Percentiles rank a stretch among this genome's conserved stretches.
Evolutionary conservation across 2,888 invertebrate species (phyloP).

Genomic region (Ichneumon xanthorius): DNA sequence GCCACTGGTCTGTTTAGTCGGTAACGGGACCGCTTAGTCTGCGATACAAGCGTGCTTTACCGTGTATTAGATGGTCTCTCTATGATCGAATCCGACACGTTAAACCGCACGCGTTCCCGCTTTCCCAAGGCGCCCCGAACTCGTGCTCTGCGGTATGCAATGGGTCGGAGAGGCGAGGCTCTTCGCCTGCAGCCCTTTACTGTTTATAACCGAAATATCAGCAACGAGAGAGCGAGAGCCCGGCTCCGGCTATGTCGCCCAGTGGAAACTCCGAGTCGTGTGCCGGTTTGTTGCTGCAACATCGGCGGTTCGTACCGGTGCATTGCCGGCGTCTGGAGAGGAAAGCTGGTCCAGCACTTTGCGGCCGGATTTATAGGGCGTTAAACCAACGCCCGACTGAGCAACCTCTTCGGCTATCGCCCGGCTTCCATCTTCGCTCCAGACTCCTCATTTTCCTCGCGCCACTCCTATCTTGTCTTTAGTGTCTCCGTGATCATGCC

Average conservation of each 20-base stretch:
- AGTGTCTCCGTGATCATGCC: neutral
- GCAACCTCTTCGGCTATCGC: constrained; percentile 71
- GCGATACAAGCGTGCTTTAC: neutral
- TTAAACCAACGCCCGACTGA: constrained; percentile 77
- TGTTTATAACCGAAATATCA: constrained; percentile 18
- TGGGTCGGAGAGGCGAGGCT: constrained; percentile 9
- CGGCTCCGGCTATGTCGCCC: constrained; percentile 12
- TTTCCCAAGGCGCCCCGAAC: constrained; percentile 5
- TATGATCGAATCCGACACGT: constrained; percentile 39
- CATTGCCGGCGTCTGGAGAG: constrained; percentile 25
- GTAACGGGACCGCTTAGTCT: neutral
- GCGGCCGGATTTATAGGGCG: constrained; percentile 78
- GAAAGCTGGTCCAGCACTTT: constrained; percentile 74
- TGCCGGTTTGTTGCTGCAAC: constrained; percentile 57
- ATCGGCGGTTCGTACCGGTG: constrained; percentile 14
- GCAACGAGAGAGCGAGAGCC: neutral
- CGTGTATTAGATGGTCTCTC: constrained; percentile 3
- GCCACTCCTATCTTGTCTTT: constrained; percentile 11
- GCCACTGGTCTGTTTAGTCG: neutral
- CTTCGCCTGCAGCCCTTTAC: constrained; percentile 6
- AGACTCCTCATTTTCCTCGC: constrained; percentile 16
- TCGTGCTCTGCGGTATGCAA: constrained; percentile 19
- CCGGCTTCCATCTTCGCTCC: constrained; percentile 45
- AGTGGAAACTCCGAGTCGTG: constrained; percentile 51
- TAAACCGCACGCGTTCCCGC: constrained; percentile 6